Evolutionary conservation across 2,113 vertebrate genomes (phyloP), one percentile per base, ranked within the genome.

Genomic region (Phocoena phocoena): DNA sequence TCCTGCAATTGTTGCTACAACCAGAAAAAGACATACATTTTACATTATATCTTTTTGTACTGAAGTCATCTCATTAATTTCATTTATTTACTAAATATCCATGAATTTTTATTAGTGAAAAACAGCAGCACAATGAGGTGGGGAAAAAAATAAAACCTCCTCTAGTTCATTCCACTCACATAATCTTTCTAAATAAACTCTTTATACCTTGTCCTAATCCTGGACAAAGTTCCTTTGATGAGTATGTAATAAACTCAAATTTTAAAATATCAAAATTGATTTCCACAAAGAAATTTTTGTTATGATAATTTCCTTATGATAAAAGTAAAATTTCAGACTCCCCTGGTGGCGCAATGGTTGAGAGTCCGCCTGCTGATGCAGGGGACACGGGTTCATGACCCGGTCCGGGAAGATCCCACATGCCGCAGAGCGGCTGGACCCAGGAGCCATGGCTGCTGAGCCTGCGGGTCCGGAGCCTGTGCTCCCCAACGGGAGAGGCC

Each of bases 401-500:
- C 13, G 3, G 47, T 14, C 13, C 12, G 12, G 47, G 47, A 47
- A 12, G 47, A 47, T 47, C 11, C 47, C 47, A 47, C 11, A 47
- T 47, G 47, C 47, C 2, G 2, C 2, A 0, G 12, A 47, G 47
- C 47, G 0, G 12, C 11, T 47, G 12, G 47, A 2, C 47, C 2
- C 0, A 2, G 12, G 47, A 47, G 47, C 47, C 47, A 47, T 47
- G 47, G 47, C 47, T 0, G 0, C 47, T 47, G 47, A 13, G 47
- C 47, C 47, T 47, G 47, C 12, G 0, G 0, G 47, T 47, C 47
- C 0, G 11, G 47, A 47, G 47, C 47, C 47, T 50, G 47, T 50
- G 47, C 12, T 50, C 47, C 12, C 12, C 47, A 50, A 50, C 3
- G 12, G 47, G 47, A 50, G 47, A 50, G 47, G 12, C 47, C 12